These are phyloP conservation scores for Ctena decussata DNA, from an alignment of 2,888 invertebrate genomes.

Conservation along the genomic window DNA sequence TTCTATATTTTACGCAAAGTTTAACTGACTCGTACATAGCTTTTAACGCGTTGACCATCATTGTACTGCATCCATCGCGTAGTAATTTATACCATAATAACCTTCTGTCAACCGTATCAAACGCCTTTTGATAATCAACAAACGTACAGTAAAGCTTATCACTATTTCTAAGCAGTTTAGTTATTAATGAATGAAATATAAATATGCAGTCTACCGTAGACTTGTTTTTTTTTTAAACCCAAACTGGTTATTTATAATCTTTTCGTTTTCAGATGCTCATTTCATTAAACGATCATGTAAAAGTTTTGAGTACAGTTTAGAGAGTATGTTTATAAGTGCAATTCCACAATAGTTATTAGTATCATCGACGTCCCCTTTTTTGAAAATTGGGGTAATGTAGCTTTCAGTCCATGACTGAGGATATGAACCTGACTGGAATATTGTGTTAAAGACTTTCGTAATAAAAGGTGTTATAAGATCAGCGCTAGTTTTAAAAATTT, in stretches of 20 bases:
- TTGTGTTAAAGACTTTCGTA: too few species aligned
- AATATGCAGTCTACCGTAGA: slow-evolving; percentile 14
- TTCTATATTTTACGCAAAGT: not conserved
- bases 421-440: too few species aligned
- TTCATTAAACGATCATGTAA: not conserved
- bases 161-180: not conserved
- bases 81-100: slow-evolving; percentile 3
- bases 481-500: too few species aligned
- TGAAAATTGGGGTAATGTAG: too few species aligned
- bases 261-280: not conserved
- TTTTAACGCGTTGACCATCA: not conserved
- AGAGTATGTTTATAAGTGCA: not conserved
- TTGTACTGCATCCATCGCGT: not conserved
- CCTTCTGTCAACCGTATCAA: not conserved
- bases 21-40: slow-evolving; percentile 4
- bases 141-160: not conserved
- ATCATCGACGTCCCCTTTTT: not conserved
- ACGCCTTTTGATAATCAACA: not conserved
- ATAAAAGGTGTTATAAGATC: too few species aligned
- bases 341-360: not conserved
- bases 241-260: not conserved
- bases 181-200: not conserved
- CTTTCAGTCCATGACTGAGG: too few species aligned
- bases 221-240: not conserved
- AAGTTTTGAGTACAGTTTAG: not conserved